phyloP scores from a whole-genome alignment of 1,140 invertebrate genomes.

The Platyura marginata region DNA sequence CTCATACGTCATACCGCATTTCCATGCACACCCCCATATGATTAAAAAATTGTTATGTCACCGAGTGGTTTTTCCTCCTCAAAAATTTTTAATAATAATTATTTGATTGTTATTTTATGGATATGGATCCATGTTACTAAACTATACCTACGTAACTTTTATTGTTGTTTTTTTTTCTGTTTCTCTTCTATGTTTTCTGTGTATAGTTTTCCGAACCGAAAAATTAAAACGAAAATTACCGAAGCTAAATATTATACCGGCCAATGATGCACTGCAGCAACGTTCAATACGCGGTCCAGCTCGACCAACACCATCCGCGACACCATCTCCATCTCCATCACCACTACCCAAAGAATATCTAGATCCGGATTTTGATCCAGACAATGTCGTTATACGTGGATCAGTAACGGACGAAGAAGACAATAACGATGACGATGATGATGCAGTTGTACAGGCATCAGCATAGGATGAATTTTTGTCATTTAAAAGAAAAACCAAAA shows the following conservation, averaged over 20 bases:
- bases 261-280: slow-evolving; percentile 16
- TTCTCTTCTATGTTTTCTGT: neutral
- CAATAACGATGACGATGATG: slow-evolving; percentile 7
- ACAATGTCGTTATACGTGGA: slow-evolving; percentile 20
- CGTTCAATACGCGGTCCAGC: neutral
- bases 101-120: neutral
- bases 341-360: slow-evolving; percentile 16
- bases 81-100: no score
- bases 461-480: neutral
- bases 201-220: slow-evolving; percentile 21
- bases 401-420: slow-evolving; percentile 12
- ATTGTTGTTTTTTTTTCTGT: neutral
- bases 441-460: neutral
- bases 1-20: no score
- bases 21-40: no score
- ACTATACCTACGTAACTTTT: neutral
- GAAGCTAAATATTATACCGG: slow-evolving; percentile 18
- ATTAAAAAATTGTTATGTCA: no score
- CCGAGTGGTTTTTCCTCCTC: no score
- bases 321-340: slow-evolving; percentile 14
- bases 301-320: neutral
- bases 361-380: slow-evolving; percentile 22
- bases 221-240: slow-evolving; percentile 23
- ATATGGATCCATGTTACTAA: neutral
- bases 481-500: no score